Evolutionary conservation across 2,797 vertebrate species (phyloP), one percentile per base, ranked within the genome.

Genomic region (Myiotriccus ornatus): DNA sequence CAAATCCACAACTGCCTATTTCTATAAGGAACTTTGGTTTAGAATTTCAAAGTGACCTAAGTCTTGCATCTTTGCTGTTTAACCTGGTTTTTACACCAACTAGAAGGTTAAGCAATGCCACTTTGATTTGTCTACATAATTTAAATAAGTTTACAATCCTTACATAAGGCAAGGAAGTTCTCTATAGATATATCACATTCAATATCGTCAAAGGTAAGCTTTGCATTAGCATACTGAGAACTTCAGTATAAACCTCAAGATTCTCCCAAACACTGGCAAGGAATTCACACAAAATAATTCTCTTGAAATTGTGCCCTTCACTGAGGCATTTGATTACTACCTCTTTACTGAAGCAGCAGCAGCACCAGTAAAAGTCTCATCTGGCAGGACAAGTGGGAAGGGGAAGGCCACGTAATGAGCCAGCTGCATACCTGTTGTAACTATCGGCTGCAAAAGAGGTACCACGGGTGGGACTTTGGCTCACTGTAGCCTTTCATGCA

Each of bases 61-160:
- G 95, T 97, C 97, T 97, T 98, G 97, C 97, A 98, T 97, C 95
- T 97, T 97, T 97, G 96, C 96, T 93, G 96, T 97, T 95, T 96
- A 96, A 97, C 89, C 96, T 96, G 94, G 90, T 95, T 97, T 96
- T 96, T 41, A 97, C 86, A 97, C 95, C 84, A 59, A 96, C 94
- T 97, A 97, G 84, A 95, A 97, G 96, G 96, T 97, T 98, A 98
- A 98, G 97, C 98, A 98, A 98, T 91, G 98, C 98, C 97, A 98
- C 98, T 98, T 98, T 98, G 98, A 99, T 99, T 99, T 98, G 98
- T 99, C 98, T 98, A 98, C 98, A 98, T 99, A 98, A 98, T 95
- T 99, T 98, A 98, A 98, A 98, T 98, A 98, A 97, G 98, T 97
- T 98, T 97, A 98, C 95, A 96, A 97, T 98, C 98, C 98, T 98